Percentiles rank a stretch among this genome's conserved stretches.
Evolutionary conservation across 2,797 vertebrate species (phyloP).

Genomic region (Lithobates pipiens): DNA sequence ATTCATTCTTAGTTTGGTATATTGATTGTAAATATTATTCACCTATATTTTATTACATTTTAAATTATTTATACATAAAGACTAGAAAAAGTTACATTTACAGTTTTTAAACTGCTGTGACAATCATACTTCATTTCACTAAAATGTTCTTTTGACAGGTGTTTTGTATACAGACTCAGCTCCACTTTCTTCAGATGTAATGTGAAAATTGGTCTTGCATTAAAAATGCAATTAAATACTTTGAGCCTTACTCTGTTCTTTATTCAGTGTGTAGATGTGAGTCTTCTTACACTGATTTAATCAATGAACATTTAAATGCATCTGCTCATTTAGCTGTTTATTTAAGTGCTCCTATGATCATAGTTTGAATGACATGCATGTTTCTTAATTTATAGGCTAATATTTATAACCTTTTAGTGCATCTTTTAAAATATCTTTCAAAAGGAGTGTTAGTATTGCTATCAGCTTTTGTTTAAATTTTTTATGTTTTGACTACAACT

Average conservation of each 20-base stretch:
- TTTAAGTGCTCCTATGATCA: background rate
- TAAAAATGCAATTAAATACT: conserved; percentile 25
- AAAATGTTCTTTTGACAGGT: conserved; percentile 50
- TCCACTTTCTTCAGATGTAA: no score
- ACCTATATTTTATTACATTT: no score
- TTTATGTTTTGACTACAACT: background rate
- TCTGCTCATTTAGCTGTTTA: conserved; percentile 17
- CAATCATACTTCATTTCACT: background rate
- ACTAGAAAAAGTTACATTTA: no score
- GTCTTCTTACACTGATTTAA: conserved; percentile 10
- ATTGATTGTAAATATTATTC: no score
- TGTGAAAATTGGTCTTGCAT: background rate
- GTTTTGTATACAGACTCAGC: conserved; percentile 13
- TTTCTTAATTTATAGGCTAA: background rate
- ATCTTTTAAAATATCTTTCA: background rate
- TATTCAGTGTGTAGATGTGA: conserved; percentile 10
- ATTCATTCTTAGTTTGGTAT: no score
- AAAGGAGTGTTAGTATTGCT: background rate
- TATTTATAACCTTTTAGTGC: background rate
- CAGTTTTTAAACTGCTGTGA: no score
- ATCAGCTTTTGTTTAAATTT: background rate
- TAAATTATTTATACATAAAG: no score
- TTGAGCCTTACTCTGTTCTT: conserved; percentile 28
- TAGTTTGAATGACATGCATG: conserved; percentile 9
- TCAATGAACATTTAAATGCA: conserved; percentile 5